Evolutionary conservation across 2,888 invertebrate genomes (phyloP), one percentile per base, ranked within the genome.

Genomic region (Melieria omissa): DNA sequence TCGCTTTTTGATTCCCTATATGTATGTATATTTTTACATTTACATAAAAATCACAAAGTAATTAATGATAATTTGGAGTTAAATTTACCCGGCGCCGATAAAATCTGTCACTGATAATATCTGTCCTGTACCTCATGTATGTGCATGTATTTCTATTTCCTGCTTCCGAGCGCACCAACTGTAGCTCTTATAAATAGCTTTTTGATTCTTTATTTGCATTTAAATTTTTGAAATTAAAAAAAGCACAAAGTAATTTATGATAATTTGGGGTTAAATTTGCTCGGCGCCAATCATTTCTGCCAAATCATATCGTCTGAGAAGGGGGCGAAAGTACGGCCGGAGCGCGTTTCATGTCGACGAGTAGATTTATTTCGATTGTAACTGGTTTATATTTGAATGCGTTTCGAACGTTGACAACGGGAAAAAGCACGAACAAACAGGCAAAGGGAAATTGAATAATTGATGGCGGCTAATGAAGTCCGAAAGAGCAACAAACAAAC

Each of bases 241-340:
- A 29, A 44, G 7, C 42, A 0, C 8, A 44, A 60, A 44, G 42
- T 58, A 41, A 58, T 58, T 58, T 58, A 58, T 29, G 29, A 29
- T 29, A 29, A 29, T 29, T 29, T 29, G 29, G 29, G 29, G 29
- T 29, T 29, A 29, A 29, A 29, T 47, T 63, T 8, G 52, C 14
- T n/a, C 49, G 54, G 52, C 64, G 64, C 64, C 64, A 65, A 4
- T 16, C 29, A 29, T 41, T 41, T 8, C 52, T 65, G 16, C 14
- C 8, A 44, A 14, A 9, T n/a, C 3, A 41, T 0, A 44, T 4
- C 10, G 45, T 41, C 44, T 44, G 54, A 44, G 3, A 47, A 14
- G 6, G 9, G 52, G 42, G 54, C 49, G 64, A 65, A 65, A 65
- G 54, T 9, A 44, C 16, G 14, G 52, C 14, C 4, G 16, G 5